Evolutionary conservation across 1,140 invertebrate species (phyloP).

Genomic region (Dreissena polymorpha): DNA sequence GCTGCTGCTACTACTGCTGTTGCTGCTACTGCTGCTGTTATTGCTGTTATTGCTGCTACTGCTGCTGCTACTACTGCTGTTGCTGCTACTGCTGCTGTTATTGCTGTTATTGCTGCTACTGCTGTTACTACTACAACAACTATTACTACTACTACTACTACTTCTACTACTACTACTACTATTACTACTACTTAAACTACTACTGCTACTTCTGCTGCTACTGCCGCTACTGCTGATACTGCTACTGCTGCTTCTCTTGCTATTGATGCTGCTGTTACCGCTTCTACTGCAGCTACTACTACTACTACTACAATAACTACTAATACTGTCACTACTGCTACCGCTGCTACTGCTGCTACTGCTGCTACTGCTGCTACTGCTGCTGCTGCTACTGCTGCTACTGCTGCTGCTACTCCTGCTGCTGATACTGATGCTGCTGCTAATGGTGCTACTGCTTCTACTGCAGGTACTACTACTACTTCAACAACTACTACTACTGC

Average conservation of each 20-base stretch:
- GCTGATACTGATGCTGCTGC: too few species aligned
- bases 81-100: constrained; percentile 4
- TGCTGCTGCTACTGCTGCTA: constrained; percentile 7
- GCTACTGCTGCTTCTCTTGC: too few species aligned
- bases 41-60: constrained; percentile 3
- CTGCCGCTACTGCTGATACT: too few species aligned
- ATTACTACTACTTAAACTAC: too few species aligned
- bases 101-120: constrained; percentile 8
- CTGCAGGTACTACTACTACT: constrained; percentile 1
- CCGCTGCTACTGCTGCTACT: constrained; percentile 3
- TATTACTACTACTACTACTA: too few species aligned
- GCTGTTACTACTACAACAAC: too few species aligned
- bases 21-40: constrained; percentile 3
- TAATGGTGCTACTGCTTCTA: too few species aligned
- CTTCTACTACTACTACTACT: constrained; percentile 5
- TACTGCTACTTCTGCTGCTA: too few species aligned
- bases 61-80: constrained; percentile 7
- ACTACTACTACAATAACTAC: too few species aligned
- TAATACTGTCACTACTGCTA: constrained; percentile 7
- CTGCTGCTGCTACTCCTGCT: too few species aligned
- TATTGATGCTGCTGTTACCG: too few species aligned
- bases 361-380: constrained; percentile 6
- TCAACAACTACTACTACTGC: background rate
- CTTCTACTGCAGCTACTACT: too few species aligned
- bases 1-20: background rate